Percentiles rank a stretch among this genome's conserved stretches.
Conservation (phyloP, 2,797 vertebrate species). For the Ficedula albicollis region DNA sequence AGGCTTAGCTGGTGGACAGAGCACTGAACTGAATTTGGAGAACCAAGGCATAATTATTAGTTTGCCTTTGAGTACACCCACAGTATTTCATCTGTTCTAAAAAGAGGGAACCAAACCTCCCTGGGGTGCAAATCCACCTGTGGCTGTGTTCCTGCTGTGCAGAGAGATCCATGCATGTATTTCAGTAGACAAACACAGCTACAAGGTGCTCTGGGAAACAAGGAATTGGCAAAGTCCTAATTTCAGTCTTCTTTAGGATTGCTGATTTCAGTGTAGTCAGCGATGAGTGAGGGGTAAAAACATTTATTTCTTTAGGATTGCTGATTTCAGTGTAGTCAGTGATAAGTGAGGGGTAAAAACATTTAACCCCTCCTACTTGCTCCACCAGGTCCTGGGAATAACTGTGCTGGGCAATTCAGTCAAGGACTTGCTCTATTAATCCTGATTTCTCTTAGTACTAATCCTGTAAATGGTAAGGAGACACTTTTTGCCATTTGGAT, state of each 20-base stretch:
- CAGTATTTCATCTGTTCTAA: background rate
- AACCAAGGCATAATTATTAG: background rate
- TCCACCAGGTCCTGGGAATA: background rate
- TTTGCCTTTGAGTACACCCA: background rate
- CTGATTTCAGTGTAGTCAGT: background rate
- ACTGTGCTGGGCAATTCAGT: background rate
- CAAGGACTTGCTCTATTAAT: background rate
- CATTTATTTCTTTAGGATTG: background rate
- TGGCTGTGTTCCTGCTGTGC: background rate
- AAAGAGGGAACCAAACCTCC: background rate
- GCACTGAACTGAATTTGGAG: background rate
- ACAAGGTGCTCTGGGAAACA: background rate
- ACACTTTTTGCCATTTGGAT: background rate
- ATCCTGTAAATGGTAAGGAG: background rate
- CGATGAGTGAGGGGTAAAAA: background rate
- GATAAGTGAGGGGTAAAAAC: background rate
- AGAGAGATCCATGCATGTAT: background rate
- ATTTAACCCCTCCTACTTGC: background rate
- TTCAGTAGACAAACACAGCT: background rate
- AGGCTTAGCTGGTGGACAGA: background rate
- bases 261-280: background rate
- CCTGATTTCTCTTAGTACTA: background rate
- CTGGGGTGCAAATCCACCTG: background rate
- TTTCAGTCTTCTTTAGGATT: background rate
- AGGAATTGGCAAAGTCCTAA: background rate